Evolutionary conservation across 2,888 invertebrate species (phyloP).

Genomic region (Drosophila kanekoi): DNA sequence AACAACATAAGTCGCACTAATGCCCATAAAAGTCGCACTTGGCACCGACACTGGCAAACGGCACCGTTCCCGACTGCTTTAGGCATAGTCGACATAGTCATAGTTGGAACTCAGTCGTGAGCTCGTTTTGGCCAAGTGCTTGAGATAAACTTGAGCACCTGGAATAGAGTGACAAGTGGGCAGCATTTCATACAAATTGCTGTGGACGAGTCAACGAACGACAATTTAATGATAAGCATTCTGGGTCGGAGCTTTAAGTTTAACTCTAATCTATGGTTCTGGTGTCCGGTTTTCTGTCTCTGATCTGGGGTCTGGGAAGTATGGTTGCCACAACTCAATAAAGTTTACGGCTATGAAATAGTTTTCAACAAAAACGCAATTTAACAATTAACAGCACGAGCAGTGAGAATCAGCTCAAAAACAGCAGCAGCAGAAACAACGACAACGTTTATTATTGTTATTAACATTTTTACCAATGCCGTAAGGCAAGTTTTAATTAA

Average conservation of each 20-base stretch:
- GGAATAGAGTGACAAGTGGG: slow-evolving; percentile 80
- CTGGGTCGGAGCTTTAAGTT: slow-evolving; percentile 37
- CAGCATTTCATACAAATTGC: slow-evolving; percentile 81
- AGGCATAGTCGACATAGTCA: slow-evolving; percentile 11
- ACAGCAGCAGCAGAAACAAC: slow-evolving; percentile 28
- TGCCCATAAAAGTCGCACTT: slow-evolving; percentile 78
- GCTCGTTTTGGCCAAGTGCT: slow-evolving; percentile 69
- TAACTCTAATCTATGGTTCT: slow-evolving; percentile 15
- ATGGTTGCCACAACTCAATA: slow-evolving; percentile 72
- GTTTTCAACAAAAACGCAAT: slow-evolving; percentile 79
- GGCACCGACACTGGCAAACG: slow-evolving; percentile 35
- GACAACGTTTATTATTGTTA: slow-evolving; percentile 76
- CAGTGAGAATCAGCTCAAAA: slow-evolving; percentile 38
- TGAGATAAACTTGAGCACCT: slow-evolving; percentile 78
- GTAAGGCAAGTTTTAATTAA: slow-evolving; percentile 76
- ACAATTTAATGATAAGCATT: slow-evolving; percentile 79
- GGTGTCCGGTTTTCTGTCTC: slow-evolving; percentile 1
- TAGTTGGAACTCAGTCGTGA: slow-evolving; percentile 42
- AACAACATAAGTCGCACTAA: slow-evolving; percentile 80
- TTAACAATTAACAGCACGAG: slow-evolving; percentile 80
- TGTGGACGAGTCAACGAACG: slow-evolving; percentile 62
- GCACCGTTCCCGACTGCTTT: slow-evolving; percentile 15
- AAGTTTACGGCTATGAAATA: slow-evolving; percentile 75
- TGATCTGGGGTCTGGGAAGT: slow-evolving; percentile 11
- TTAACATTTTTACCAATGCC: slow-evolving; percentile 78